Evolutionary conservation across 2,797 vertebrate genomes (phyloP), one percentile per base, ranked within the genome.

Genomic region (Parotocinclus haroldoi): DNA sequence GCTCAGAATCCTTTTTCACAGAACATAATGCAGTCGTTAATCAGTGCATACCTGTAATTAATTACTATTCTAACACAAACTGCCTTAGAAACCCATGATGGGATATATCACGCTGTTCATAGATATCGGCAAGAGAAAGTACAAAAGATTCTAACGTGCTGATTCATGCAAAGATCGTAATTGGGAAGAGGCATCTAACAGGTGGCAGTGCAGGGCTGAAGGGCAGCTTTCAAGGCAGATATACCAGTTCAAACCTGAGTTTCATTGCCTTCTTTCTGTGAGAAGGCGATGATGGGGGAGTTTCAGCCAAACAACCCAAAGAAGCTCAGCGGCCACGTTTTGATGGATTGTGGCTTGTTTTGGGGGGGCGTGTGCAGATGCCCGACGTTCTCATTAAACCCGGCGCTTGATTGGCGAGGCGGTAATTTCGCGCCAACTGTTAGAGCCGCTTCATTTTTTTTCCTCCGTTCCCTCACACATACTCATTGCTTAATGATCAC

Each of bases 371-470:
- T 79, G 76, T 58, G 63, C 81, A 73, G 73, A 83, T 86, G 86
- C 83, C 86, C 87, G 84, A 79, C 82, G 78, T 81, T 80, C 87
- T 87, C 90, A 90, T 90, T 89, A 92, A 81, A 82, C 79, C 72
- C 70, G 67, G 56, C 58, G 79, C 83, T 85, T 87, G 87, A 90
- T 89, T 91, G 88, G 87, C 81, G 67, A 58, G 68, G 70, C 61
- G 50, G 77, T 91, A 90, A 92, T 91, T 89, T 87, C 68, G 81
- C 84, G 69, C 89, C 88, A 91, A 90, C 89, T 91, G 89, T 86
- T 83, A 68, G 68, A 68, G 84, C 84, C 80, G 80, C 82, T 82
- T 64, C 19, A 13, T 40, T 68, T 68, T 59, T n/a, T 19, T 49
- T 57, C 60, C 14, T 46, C 45, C 52, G 44, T 53, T 39, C 66